Percentiles rank a stretch among this genome's conserved stretches.
phyloP scores from a whole-genome alignment of 92 coral and sea anemone genomes.

The Zoanthus solanderi region DNA sequence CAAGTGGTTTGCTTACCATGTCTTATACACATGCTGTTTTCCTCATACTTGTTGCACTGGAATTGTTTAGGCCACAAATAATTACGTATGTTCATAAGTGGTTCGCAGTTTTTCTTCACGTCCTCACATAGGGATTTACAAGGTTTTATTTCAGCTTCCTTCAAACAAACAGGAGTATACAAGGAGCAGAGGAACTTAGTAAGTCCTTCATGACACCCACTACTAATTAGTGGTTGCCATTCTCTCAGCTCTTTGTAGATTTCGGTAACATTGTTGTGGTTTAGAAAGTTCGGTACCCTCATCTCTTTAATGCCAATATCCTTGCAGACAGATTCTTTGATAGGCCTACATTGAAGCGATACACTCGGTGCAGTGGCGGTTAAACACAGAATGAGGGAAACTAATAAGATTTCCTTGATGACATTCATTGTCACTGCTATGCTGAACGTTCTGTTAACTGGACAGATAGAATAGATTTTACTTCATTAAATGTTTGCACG shows the following conservation, averaged over 20 bases:
- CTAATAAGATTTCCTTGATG: neutral
- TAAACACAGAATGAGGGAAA: constrained; percentile 16
- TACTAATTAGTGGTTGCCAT: constrained; percentile 63
- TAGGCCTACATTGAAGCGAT: neutral
- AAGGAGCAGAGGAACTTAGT: constrained; percentile 79
- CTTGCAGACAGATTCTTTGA: constrained; percentile 23
- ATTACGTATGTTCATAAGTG: constrained; percentile 65
- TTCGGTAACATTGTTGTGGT: constrained; percentile 47
- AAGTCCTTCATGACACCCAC: constrained; percentile 52
- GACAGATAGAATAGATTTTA: neutral
- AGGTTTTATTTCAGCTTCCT: constrained; percentile 39
- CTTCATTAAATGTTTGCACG: neutral
- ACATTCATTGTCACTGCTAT: neutral
- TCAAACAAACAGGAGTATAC: constrained; percentile 88
- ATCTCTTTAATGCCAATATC: constrained; percentile 51
- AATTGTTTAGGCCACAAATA: constrained; percentile 75
- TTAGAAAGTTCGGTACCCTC: constrained; percentile 70
- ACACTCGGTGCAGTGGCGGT: neutral
- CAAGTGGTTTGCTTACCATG: neutral
- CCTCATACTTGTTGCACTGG: constrained; percentile 62
- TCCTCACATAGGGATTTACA: constrained; percentile 75
- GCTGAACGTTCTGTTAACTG: neutral
- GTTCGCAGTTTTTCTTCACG: constrained; percentile 74
- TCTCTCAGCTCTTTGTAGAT: constrained; percentile 41
- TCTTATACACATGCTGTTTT: constrained; percentile 64